These are phyloP conservation scores for Crossaster papposus DNA, from an alignment of 53 echinoderm and acorn worm species.

Conservation along the genomic window DNA sequence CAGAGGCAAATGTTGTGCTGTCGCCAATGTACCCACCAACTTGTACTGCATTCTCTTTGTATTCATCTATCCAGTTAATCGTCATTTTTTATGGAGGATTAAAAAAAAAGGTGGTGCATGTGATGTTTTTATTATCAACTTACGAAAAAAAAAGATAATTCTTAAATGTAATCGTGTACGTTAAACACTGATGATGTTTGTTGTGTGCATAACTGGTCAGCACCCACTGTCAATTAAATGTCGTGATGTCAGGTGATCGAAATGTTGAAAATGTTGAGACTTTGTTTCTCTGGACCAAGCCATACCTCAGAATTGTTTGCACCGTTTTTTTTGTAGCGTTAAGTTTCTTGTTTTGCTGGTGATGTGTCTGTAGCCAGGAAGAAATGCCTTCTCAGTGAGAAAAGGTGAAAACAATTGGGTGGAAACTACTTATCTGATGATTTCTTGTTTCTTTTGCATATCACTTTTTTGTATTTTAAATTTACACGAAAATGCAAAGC, in stretches of 20 bases:
- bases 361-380: slow-evolving; percentile 21
- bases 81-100: slow-evolving; percentile 27
- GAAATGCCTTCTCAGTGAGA: slow-evolving; percentile 3
- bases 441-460: slow-evolving; percentile 38
- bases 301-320: slow-evolving; percentile 46
- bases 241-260: slow-evolving; percentile 23
- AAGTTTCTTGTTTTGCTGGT: slow-evolving; percentile 30
- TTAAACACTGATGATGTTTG: slow-evolving; percentile 37
- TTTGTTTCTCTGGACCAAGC: slow-evolving; percentile 39
- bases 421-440: slow-evolving; percentile 29
- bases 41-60: slow-evolving; percentile 48
- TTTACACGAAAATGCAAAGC: slow-evolving; percentile 22
- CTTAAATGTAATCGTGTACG: slow-evolving; percentile 49
- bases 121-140: slow-evolving; percentile 61
- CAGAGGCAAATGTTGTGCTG: slow-evolving; percentile 40
- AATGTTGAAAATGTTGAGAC: slow-evolving; percentile 16
- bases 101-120: slow-evolving; percentile 49
- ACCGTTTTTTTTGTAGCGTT: slow-evolving; percentile 24
- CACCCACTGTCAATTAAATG: slow-evolving; percentile 49
- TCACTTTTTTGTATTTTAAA: slow-evolving; percentile 51
- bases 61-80: slow-evolving; percentile 53
- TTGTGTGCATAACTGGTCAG: slow-evolving; percentile 40
- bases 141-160: slow-evolving; percentile 39
- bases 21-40: slow-evolving; percentile 35
- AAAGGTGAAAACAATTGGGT: slow-evolving; percentile 2